A percentile compares a stretch with the other conserved stretches of the same genome.
Evolutionary conservation across 2,888 invertebrate species (phyloP).

Genomic region (Aphidius colemani): DNA sequence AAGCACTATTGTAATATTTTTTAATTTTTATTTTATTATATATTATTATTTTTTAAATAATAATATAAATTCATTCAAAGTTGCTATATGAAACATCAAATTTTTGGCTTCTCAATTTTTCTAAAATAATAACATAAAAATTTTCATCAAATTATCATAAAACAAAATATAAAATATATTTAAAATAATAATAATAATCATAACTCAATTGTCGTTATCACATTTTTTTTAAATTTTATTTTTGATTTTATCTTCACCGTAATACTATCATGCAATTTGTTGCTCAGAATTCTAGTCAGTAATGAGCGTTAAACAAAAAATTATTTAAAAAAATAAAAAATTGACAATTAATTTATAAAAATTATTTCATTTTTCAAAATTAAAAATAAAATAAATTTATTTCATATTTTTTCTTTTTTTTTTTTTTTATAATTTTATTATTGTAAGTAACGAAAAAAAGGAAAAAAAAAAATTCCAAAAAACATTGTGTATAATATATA

Average conservation of each 20-base stretch:
- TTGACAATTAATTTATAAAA: not conserved
- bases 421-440: not conserved
- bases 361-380: not conserved
- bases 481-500: constrained; percentile 4
- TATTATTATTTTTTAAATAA: too few relatives aligned
- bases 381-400: not conserved
- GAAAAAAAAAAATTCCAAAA: constrained; percentile 5
- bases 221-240: not conserved
- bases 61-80: too few relatives aligned
- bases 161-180: too few relatives aligned
- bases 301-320: not conserved
- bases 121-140: too few relatives aligned
- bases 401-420: not conserved
- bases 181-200: too few relatives aligned
- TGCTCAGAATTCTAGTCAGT: not conserved
- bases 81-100: too few relatives aligned
- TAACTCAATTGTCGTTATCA: constrained; percentile 1
- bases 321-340: not conserved
- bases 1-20: too few relatives aligned
- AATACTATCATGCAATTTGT: not conserved
- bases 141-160: too few relatives aligned
- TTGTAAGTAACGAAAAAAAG: not conserved
- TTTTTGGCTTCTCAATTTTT: too few relatives aligned
- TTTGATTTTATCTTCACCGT: not conserved
- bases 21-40: too few relatives aligned